Evolutionary conservation across 2,113 vertebrate genomes (phyloP).

Genomic region (Platichthys flesus): DNA sequence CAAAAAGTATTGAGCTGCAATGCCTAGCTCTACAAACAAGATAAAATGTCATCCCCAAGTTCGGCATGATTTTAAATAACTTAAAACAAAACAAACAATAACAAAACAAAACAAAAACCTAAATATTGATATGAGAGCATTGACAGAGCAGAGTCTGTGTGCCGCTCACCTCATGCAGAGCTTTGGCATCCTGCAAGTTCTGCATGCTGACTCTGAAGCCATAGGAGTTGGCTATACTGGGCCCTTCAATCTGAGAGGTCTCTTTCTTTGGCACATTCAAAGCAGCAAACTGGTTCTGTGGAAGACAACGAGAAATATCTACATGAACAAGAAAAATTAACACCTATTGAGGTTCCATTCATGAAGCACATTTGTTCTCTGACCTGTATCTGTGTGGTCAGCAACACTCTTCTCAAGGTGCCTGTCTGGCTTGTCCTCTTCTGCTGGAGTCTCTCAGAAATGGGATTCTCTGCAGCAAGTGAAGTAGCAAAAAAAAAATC

Average conservation of each 20-base stretch:
- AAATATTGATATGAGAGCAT: not conserved
- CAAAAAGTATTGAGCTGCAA: not conserved
- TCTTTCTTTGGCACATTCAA: conserved; percentile 89
- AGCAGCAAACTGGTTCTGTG: conserved; percentile 92
- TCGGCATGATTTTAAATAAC: not conserved
- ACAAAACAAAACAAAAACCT: not conserved
- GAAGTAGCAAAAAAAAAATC: not conserved
- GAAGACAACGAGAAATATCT: not conserved
- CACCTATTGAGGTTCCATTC: not conserved
- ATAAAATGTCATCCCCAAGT: not conserved
- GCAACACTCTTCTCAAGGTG: conserved; percentile 87
- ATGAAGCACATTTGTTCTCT: conserved; percentile 3
- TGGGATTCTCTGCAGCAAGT: conserved; percentile 75
- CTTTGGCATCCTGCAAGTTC: conserved; percentile 96
- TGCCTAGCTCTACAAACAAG: too few species aligned
- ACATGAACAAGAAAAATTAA: not conserved
- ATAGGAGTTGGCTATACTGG: conserved; percentile 93
- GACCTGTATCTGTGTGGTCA: conserved; percentile 94
- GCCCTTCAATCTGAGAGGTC: conserved; percentile 94
- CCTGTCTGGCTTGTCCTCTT: conserved; percentile 83
- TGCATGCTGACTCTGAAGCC: conserved; percentile 98
- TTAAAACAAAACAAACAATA: too few species aligned
- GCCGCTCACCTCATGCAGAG: conserved; percentile 92
- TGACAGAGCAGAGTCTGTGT: not conserved
- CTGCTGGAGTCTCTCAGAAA: conserved; percentile 84